Evolutionary conservation across 2,797 vertebrate species (phyloP).

Genomic region (Sitta carolinensis): DNA sequence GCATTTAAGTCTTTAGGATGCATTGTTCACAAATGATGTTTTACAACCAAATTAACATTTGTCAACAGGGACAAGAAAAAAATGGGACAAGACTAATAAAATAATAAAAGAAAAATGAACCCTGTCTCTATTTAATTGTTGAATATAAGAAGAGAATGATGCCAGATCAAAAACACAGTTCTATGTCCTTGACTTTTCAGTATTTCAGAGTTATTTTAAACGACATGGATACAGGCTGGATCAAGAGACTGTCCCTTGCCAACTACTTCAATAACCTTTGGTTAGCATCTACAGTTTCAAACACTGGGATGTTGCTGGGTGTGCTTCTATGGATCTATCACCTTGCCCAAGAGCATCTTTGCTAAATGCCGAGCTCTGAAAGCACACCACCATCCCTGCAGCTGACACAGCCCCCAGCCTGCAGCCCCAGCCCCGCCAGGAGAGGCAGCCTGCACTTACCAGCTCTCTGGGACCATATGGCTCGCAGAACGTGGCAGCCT

Average conservation of each 20-base stretch:
- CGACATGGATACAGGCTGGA: neutral
- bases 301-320: neutral
- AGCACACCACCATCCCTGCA: neutral
- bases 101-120: neutral
- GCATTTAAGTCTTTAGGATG: neutral
- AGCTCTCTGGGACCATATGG: slow-evolving; percentile 91
- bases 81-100: neutral
- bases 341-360: neutral
- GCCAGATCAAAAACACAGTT: neutral
- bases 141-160: neutral
- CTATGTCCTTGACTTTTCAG: neutral
- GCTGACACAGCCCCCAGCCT: neutral
- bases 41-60: slow-evolving; percentile 31
- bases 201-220: neutral
- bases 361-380: neutral
- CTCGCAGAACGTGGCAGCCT: slow-evolving; percentile 92
- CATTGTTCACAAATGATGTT: slow-evolving; percentile 7
- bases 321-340: neutral
- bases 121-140: neutral
- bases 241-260: neutral
- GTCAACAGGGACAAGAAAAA: neutral
- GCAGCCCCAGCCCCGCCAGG: neutral
- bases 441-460: slow-evolving; percentile 78
- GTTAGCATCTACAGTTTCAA: neutral
- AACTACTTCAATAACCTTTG: neutral